phyloP scores from a whole-genome alignment of 2,888 invertebrate species.

The Lycaena phlaeas region DNA sequence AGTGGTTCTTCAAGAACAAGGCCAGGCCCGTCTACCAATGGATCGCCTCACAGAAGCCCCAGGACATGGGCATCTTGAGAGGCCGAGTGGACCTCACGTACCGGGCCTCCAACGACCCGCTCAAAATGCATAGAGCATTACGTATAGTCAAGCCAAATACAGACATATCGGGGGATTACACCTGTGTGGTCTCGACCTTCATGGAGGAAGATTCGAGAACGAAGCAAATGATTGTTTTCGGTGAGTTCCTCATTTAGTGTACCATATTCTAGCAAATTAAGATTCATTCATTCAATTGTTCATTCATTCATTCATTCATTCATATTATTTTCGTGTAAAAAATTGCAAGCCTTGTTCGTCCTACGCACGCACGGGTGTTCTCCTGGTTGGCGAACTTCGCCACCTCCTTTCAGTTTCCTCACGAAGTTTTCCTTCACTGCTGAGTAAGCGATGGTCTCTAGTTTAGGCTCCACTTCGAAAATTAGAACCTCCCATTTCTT shows the following conservation, averaged over 20 bases:
- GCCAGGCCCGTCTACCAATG: constrained; percentile 83
- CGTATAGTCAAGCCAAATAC: constrained; percentile 81
- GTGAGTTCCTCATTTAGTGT: constrained; percentile 72
- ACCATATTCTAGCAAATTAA: no score
- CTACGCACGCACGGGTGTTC: no score
- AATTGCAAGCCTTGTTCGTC: no score
- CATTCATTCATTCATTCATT: no score
- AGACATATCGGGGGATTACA: constrained; percentile 81
- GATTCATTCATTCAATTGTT: no score
- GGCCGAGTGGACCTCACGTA: constrained; percentile 76
- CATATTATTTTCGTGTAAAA: no score
- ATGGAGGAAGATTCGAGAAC: constrained; percentile 78
- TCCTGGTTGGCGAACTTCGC: no score
- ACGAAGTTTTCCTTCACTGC: no score
- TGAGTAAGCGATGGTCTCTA: no score
- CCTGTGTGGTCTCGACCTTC: constrained; percentile 81
- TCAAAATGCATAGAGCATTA: constrained; percentile 80
- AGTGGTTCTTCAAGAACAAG: constrained; percentile 82
- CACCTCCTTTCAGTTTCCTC: no score
- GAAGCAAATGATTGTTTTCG: constrained; percentile 78
- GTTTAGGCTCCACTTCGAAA: no score
- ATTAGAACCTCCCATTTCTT: no score
- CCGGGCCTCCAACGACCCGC: constrained; percentile 76
- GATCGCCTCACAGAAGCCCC: constrained; percentile 79
- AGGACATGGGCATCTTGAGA: constrained; percentile 73